Conservation (phyloP, 2,797 vertebrate species). For the Acipenser transmontanus region DNA sequence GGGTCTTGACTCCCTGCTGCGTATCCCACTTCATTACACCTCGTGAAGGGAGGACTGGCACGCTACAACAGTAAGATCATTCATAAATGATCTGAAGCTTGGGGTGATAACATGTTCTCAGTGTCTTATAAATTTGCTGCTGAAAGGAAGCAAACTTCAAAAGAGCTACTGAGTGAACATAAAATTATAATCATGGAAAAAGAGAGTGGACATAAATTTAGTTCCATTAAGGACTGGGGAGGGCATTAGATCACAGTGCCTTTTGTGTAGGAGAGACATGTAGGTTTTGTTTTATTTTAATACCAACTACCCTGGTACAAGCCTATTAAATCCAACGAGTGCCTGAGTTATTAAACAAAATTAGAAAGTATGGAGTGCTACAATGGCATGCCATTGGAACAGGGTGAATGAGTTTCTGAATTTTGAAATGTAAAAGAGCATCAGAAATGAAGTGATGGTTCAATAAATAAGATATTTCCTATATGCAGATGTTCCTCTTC, state of each 20-base stretch:
- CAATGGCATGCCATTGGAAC: neutral
- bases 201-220: constrained; percentile 1
- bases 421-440: neutral
- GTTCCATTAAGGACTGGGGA: neutral
- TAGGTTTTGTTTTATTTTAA: neutral
- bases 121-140: neutral
- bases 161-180: neutral
- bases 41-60: neutral
- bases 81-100: neutral
- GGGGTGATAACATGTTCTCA: neutral
- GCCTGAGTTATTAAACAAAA: too few relatives aligned
- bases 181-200: constrained; percentile 1
- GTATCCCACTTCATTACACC: too few relatives aligned
- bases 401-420: neutral
- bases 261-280: constrained; percentile 4
- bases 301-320: neutral
- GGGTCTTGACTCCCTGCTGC: too few relatives aligned
- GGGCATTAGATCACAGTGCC: neutral
- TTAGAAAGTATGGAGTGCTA: neutral
- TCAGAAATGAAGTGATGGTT: too few relatives aligned
- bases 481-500: too few relatives aligned
- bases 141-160: neutral
- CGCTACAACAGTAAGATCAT: neutral
- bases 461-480: too few relatives aligned
- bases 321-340: neutral